Percentiles rank a stretch among this genome's conserved stretches.
Evolutionary conservation across 2,888 invertebrate genomes (phyloP).

Genomic region (Halocaridina rubra): DNA sequence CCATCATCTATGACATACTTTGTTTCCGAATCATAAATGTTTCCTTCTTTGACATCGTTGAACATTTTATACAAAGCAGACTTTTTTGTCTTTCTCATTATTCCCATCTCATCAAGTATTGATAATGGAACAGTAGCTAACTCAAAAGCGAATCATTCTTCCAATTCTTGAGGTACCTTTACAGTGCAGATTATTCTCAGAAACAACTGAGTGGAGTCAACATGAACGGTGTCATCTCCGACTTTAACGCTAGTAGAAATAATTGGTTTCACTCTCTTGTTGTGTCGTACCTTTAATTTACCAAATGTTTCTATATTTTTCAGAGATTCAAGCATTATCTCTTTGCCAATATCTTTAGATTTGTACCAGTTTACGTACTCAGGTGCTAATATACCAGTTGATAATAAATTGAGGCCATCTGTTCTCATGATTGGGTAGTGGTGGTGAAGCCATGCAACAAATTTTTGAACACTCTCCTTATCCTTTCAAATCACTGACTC

Average conservation of each 20-base stretch:
- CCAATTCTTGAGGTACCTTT: neutral
- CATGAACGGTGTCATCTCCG: neutral
- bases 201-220: neutral
- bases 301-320: constrained; percentile 1
- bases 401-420: neutral
- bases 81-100: constrained; percentile 2
- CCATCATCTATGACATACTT: constrained; percentile 63
- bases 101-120: neutral
- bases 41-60: neutral
- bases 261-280: neutral
- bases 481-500: neutral
- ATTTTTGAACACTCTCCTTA: neutral
- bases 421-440: neutral
- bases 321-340: neutral
- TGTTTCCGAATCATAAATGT: neutral
- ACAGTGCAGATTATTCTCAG: neutral
- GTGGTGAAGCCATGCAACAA: neutral
- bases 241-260: neutral
- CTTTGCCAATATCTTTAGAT: neutral
- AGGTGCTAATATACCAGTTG: neutral
- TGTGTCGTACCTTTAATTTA: neutral
- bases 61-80: constrained; percentile 2
- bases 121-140: neutral
- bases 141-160: neutral
- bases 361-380: neutral